A percentile compares a stretch with the other conserved stretches of the same genome.
Conservation (phyloP, 2,113 vertebrate genomes). For the Dicentrarchus labrax region DNA sequence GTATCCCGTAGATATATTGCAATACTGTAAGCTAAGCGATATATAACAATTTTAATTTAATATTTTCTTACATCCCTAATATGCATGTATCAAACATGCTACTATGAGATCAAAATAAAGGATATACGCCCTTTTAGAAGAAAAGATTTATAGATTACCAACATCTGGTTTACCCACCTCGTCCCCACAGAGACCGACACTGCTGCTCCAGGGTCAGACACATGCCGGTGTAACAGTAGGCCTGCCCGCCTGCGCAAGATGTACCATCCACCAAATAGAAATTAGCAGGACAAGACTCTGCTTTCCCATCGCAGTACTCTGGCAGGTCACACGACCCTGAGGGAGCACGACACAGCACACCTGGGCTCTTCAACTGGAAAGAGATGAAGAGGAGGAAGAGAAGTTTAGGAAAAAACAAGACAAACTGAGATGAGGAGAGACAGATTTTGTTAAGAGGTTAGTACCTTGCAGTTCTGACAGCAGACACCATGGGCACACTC, state of each 20-base stretch:
- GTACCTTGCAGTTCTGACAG: conserved; percentile 95
- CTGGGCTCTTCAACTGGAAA: conserved; percentile 88
- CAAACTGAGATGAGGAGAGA: not conserved
- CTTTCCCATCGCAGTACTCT: conserved; percentile 92
- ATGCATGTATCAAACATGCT: conserved; percentile 1
- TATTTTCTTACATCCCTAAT: no score
- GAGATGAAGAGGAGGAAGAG: not conserved
- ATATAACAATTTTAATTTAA: no score
- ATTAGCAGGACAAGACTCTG: conserved; percentile 92
- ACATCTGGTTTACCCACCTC: conserved; percentile 66
- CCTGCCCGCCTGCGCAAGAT: conserved; percentile 85
- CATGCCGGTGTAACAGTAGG: conserved; percentile 98
- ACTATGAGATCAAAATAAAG: not conserved
- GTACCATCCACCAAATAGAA: conserved; percentile 93
- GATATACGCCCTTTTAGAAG: not conserved
- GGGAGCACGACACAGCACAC: conserved; percentile 87
- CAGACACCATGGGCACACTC: conserved; percentile 96
- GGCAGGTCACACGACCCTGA: conserved; percentile 93
- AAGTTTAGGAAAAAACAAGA: not conserved
- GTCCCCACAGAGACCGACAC: conserved; percentile 94
- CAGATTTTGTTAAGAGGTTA: not conserved
- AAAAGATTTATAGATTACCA: not conserved
- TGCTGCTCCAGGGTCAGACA: conserved; percentile 94
- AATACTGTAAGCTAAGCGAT: no score
- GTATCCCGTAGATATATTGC: no score